Conservation (phyloP, 2,797 vertebrate genomes). For the Phataginus tricuspis region DNA sequence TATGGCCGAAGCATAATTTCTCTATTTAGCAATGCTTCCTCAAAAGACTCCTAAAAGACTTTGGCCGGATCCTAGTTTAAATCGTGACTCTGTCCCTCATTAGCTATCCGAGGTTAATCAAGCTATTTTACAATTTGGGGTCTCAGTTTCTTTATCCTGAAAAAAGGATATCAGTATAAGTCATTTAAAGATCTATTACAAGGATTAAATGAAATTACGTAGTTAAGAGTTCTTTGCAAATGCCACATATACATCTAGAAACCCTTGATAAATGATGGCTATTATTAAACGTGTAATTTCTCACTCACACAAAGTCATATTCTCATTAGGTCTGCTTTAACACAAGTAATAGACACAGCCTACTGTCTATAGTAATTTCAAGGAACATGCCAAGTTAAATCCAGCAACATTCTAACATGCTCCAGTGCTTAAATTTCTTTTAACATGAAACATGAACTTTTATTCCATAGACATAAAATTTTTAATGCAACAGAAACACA, state of each 20-base stretch:
- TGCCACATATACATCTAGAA: neutral
- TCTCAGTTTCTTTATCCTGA: constrained; percentile 11
- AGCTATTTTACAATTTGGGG: neutral
- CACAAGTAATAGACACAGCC: neutral
- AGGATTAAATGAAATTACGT: neutral
- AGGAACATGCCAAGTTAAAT: neutral
- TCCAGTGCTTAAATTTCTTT: constrained; percentile 1
- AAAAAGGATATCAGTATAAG: neutral
- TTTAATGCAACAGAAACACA: neutral
- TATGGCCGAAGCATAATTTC: neutral
- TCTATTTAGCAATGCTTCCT: neutral
- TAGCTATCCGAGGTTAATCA: neutral
- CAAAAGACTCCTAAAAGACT: neutral
- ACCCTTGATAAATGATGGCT: neutral
- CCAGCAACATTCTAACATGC: neutral
- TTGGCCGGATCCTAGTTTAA: neutral
- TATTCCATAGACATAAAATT: neutral
- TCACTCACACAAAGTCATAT: constrained; percentile 1
- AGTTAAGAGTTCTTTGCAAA: neutral
- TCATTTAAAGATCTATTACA: neutral
- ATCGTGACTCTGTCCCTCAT: neutral
- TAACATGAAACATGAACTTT: constrained; percentile 40
- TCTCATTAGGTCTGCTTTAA: constrained; percentile 17
- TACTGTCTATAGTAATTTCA: neutral
- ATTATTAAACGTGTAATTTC: constrained; percentile 1